Conservation (phyloP, 2,797 vertebrate genomes). For the Manis crassicaudata region DNA sequence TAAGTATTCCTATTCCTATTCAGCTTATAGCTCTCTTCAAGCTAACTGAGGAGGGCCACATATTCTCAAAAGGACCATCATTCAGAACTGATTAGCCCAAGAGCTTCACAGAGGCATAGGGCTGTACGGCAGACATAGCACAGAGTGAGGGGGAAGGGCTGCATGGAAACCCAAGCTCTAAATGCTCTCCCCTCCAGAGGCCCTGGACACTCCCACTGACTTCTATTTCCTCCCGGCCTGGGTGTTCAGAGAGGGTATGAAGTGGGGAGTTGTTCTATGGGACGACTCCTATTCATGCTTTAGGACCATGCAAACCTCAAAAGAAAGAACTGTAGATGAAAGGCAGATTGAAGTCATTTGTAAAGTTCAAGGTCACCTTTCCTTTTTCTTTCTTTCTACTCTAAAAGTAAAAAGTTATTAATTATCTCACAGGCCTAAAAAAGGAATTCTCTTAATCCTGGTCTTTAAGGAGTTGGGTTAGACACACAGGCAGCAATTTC, state of each 20-base stretch:
- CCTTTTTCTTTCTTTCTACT: constrained; percentile 5
- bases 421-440: constrained; percentile 40
- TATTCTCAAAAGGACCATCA: background rate
- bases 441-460: constrained; percentile 47
- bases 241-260: background rate
- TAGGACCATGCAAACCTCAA: background rate
- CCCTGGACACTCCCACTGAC: background rate
- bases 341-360: constrained; percentile 43
- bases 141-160: background rate
- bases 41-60: background rate
- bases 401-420: constrained; percentile 64
- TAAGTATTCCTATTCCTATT: background rate
- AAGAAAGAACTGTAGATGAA: background rate
- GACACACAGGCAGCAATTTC: constrained; percentile 76
- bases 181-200: background rate
- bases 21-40: background rate
- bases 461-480: constrained; percentile 58
- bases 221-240: background rate
- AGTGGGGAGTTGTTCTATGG: accelerated
- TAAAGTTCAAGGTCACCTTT: constrained; percentile 61
- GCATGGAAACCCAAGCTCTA: background rate
- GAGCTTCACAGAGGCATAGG: background rate
- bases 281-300: background rate
- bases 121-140: background rate
- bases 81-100: background rate